Evolutionary conservation across 2,797 vertebrate species (phyloP).

Genomic region (Macropodus opercularis): DNA sequence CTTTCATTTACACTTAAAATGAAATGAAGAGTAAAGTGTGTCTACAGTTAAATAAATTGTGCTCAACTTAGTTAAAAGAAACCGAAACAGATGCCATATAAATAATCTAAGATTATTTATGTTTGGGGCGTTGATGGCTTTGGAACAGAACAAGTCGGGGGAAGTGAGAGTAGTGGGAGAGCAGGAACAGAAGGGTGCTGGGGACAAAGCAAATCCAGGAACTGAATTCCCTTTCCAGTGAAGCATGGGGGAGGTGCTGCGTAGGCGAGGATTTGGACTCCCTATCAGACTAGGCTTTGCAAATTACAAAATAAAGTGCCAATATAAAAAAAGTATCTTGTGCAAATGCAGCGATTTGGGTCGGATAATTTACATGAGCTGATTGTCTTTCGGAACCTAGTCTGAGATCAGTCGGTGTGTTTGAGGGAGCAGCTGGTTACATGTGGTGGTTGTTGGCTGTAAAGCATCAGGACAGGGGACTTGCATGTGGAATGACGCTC

Average conservation of each 20-base stretch:
- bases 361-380: slow-evolving; percentile 13
- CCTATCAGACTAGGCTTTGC: slow-evolving; percentile 80
- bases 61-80: slow-evolving; percentile 39
- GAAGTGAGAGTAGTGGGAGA: slow-evolving; percentile 37
- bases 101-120: slow-evolving; percentile 82
- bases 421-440: slow-evolving; percentile 71
- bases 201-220: slow-evolving; percentile 71
- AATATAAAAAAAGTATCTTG: neutral
- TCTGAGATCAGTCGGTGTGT: slow-evolving; percentile 82
- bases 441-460: slow-evolving; percentile 47
- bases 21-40: slow-evolving; percentile 59
- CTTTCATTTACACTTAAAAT: slow-evolving; percentile 48
- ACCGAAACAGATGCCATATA: slow-evolving; percentile 55
- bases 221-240: slow-evolving; percentile 62
- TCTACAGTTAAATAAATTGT: slow-evolving; percentile 59
- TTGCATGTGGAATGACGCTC: slow-evolving; percentile 60
- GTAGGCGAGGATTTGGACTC: slow-evolving; percentile 57
- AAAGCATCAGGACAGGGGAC: slow-evolving; percentile 75
- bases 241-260: slow-evolving; percentile 54
- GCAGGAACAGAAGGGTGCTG: slow-evolving; percentile 55
- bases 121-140: slow-evolving; percentile 39
- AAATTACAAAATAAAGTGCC: slow-evolving; percentile 31
- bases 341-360: slow-evolving; percentile 33
- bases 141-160: slow-evolving; percentile 45
- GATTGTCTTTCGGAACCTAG: slow-evolving; percentile 66